Evolutionary conservation across 2,797 vertebrate species (phyloP), one percentile per base, ranked within the genome.

Genomic region (Brachyrhaphis roseni): DNA sequence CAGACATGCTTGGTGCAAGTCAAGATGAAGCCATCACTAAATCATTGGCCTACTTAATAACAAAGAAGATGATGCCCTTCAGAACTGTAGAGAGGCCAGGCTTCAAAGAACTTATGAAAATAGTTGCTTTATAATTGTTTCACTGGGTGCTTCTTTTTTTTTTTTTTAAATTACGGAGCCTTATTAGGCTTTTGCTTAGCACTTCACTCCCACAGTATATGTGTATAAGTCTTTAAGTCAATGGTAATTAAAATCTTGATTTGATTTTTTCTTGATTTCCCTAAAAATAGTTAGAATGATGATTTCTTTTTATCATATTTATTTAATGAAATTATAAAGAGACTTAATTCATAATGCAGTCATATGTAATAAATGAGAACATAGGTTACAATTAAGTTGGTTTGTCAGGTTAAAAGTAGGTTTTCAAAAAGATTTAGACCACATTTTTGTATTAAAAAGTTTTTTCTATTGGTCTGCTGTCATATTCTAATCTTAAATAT

Each of bases 41-140:
- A 75, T 75, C 51, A 75, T 15, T 51, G 45, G 45, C 46, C 75
- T 39, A 51, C 46, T 77, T 36, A 51, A 71, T n/a, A 49, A 36
- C 62, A 49, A 47, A 66, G 59, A 34, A 39, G 66, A 77, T 77
- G 59, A 77, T 77, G 75, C 43, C 62, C 34, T 77, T 77, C 47
- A 47, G 20, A 68, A 36, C 26, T 49, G 34, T n/a, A 77, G 31
- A 49, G 23, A 77, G 59, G 23, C 43, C 31, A 66, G 45, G 16
- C 43, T 66, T 76, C 28, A 51, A 76, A 77, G 45, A 66, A 49
- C 45, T 75, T 7, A 59, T 75, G 59, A 77, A 62, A 49, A 68
- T 20, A 66, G 28, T 46, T 64, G 8, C 28, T 26, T 36, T 47
- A 49, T 49, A 77, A 68, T 41, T 51, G 34, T 71, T 71, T 71